These are phyloP conservation scores for Sapajus apella DNA, from an alignment of 2,113 vertebrate species.

Conservation along the genomic window DNA sequence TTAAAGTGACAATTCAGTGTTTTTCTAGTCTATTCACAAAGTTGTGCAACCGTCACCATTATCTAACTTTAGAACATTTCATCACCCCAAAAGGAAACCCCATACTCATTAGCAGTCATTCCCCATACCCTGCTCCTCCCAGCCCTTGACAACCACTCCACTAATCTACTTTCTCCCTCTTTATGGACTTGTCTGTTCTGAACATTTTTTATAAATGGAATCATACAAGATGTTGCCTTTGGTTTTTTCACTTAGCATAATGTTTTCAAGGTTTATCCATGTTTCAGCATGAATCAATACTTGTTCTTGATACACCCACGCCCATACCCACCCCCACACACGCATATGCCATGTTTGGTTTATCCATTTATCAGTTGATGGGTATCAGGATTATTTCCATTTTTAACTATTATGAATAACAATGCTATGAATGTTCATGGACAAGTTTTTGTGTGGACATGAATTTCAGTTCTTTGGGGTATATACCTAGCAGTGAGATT, in stretches of 20 bases:
- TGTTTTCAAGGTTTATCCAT: background rate
- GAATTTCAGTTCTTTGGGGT: background rate
- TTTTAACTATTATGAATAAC: background rate
- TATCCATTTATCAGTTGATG: background rate
- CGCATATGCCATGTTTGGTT: background rate
- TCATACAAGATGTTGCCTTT: background rate
- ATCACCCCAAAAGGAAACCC: slow-evolving; percentile 28
- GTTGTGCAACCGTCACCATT: background rate
- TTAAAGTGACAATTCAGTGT: slow-evolving; percentile 33
- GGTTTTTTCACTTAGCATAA: background rate
- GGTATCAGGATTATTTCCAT: background rate
- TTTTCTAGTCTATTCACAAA: background rate
- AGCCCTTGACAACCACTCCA: background rate
- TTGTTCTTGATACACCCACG: background rate
- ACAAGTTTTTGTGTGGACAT: background rate
- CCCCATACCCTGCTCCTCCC: background rate
- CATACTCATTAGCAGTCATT: background rate
- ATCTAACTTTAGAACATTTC: slow-evolving; percentile 58
- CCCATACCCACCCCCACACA: background rate
- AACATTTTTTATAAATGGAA: slow-evolving; percentile 15
- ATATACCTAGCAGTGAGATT: background rate
- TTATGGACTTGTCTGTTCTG: background rate
- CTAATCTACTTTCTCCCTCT: slow-evolving; percentile 14
- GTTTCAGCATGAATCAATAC: background rate
- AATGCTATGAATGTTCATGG: background rate